Base-by-base conservation (phyloP, 2,797 vertebrate species). In the Karalla daura region DNA sequence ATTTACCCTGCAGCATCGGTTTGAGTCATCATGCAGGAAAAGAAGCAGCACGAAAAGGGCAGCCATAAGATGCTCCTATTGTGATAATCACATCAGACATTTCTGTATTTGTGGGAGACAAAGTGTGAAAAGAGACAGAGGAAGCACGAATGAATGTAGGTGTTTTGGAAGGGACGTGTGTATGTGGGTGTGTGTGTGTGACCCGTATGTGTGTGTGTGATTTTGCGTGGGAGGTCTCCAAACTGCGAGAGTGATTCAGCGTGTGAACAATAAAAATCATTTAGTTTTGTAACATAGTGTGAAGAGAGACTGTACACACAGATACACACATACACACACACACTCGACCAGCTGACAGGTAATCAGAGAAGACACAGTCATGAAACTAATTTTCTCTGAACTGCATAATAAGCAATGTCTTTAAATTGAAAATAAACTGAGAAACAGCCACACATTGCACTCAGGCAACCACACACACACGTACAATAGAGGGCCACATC, bases 401-500 rank as follows among this genome's bases (percentile, higher is more conserved):
- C 40, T 74, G 80, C 61, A 60, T 35, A 55, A 63, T 83, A 81
- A 82, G 81, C 59, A 37, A 43, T 76, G 71, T 53, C 46, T 74
- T 77, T 79, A 41, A 24, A 56, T 43, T 33, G 33, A 20, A 73
- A 45, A 73, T 50, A 61, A 67, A 74, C 45, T 68, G 67, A 62
- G 70, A 80, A 84, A 74, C 41, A 23, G 44, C 32, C 55, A 44
- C 49, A 74, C 41, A 36, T 43, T 36, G 18, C 36, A 70, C 53
- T 46, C 41, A 63, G 32, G 33, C 59, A 81, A 70, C 47, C 35
- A 68, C 53, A 66, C 64, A 64, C 58, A 61, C 37, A 79, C 66
- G 69, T 56, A 74, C 66, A 85, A 82, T 66, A 61, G 53, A 81
- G 70, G 74, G 75, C 76, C 76, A 85, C 76, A 79, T 89, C 63